A percentile compares a stretch with the other conserved stretches of the same genome.
Evolutionary conservation across 2,888 invertebrate species (phyloP).

Genomic region (Coenonympha arcania): DNA sequence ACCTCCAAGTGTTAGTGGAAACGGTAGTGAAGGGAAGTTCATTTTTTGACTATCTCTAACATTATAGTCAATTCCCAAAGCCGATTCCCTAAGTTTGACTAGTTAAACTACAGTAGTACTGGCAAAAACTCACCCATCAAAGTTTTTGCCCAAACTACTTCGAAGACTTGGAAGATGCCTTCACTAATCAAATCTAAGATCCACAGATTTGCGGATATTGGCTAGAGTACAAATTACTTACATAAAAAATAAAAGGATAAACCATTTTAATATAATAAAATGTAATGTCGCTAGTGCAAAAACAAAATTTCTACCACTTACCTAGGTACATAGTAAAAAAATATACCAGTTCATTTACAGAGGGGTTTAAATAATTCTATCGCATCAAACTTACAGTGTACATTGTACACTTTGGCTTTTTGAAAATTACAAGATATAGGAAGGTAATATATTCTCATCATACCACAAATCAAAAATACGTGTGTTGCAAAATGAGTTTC

Average conservation of each 20-base stretch:
- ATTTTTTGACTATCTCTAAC: neutral
- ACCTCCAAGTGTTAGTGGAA: too few species aligned
- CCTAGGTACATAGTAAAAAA: too few species aligned
- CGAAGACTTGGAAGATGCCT: neutral
- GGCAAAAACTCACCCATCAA: neutral
- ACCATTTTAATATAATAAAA: slow-evolving; percentile 34
- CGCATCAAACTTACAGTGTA: too few species aligned
- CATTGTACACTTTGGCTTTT: too few species aligned
- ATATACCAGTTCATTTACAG: too few species aligned
- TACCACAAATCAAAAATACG: too few species aligned
- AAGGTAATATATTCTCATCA: too few species aligned
- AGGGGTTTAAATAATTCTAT: too few species aligned
- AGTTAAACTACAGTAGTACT: neutral
- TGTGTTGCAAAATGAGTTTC: too few species aligned
- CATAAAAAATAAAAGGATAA: slow-evolving; percentile 49
- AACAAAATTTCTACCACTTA: slow-evolving; percentile 8
- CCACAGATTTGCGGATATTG: neutral
- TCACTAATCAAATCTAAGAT: neutral
- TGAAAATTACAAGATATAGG: too few species aligned
- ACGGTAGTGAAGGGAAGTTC: too few species aligned
- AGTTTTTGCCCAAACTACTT: neutral
- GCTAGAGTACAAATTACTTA: slow-evolving; percentile 33
- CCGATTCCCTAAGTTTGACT: neutral
- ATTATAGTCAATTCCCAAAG: neutral
- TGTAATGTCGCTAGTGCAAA: slow-evolving; percentile 43